Evolutionary conservation across 2,113 vertebrate genomes (phyloP).

Genomic region (Crotalus tigris): DNA sequence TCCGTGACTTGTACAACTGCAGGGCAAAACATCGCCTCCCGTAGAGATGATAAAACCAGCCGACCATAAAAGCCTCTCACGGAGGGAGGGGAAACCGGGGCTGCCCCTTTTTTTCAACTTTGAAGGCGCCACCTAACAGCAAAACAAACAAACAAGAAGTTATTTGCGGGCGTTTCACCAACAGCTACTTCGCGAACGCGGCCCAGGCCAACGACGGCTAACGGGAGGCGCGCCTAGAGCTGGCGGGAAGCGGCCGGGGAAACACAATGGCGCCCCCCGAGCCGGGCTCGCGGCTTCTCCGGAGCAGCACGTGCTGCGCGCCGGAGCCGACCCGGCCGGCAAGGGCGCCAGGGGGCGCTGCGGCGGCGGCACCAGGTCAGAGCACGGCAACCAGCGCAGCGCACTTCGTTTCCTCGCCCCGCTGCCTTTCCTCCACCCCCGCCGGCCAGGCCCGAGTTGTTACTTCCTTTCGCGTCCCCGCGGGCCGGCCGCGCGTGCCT

Average conservation of each 20-base stretch:
- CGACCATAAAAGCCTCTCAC: not conserved
- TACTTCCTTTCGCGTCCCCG: not conserved
- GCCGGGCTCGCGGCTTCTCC: conserved; percentile 59
- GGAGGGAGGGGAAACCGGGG: not conserved
- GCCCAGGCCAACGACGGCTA: not conserved
- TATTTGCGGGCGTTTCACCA: too few species aligned
- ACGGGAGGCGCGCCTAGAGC: not conserved
- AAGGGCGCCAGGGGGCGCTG: conserved; percentile 37
- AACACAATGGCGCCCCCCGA: conserved; percentile 23
- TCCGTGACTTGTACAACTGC: not conserved
- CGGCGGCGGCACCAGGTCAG: conserved; percentile 54
- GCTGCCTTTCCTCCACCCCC: not conserved
- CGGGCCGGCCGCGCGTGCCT: too few species aligned
- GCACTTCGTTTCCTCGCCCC: conserved; percentile 5
- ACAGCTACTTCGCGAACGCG: not conserved
- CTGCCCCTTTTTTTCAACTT: not conserved
- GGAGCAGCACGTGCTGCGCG: conserved; percentile 47
- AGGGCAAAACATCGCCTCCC: conserved; percentile 14
- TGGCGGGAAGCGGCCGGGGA: conserved; percentile 1
- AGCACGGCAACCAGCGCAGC: conserved; percentile 27
- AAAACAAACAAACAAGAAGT: not conserved
- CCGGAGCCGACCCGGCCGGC: not conserved
- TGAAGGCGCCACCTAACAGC: not conserved
- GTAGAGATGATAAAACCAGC: not conserved
- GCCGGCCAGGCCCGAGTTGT: not conserved